Conservation (phyloP, 2,888 invertebrate species). For the Tenthredo livida region DNA sequence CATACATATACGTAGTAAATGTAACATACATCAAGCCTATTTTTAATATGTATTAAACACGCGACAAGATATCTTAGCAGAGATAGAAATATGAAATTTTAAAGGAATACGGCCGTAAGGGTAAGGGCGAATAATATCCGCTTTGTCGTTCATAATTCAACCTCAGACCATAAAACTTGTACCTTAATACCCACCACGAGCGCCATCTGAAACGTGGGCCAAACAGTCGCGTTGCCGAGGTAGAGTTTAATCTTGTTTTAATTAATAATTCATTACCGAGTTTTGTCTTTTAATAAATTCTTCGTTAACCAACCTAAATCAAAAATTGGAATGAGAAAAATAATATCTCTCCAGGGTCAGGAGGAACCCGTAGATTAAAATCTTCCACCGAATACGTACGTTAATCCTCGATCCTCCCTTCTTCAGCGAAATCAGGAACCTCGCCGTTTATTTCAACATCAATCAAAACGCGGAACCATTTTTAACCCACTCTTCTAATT, state of each 20-base stretch:
- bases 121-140: constrained; percentile 29
- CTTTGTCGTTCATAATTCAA: constrained; percentile 49
- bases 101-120: background rate
- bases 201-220: constrained; percentile 15
- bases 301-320: constrained; percentile 26
- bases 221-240: constrained; percentile 37
- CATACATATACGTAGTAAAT: background rate
- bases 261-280: constrained; percentile 51
- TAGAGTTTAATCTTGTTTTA: constrained; percentile 50
- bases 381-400: background rate
- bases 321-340: constrained; percentile 14
- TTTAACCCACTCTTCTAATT: background rate
- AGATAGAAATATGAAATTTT: background rate
- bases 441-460: background rate
- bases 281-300: constrained; percentile 47
- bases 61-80: background rate
- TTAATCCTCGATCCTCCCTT: background rate
- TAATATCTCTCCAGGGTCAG: background rate
- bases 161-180: constrained; percentile 42
- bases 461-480: background rate
- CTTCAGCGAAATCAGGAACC: background rate
- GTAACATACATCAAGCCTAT: background rate
- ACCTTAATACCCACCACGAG: background rate
- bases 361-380: background rate
- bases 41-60: background rate